Percentiles rank a stretch among this genome's conserved stretches.
These are phyloP conservation scores for Oryzias curvinotus DNA, from an alignment of 2,113 vertebrate species.

Conservation along the genomic window DNA sequence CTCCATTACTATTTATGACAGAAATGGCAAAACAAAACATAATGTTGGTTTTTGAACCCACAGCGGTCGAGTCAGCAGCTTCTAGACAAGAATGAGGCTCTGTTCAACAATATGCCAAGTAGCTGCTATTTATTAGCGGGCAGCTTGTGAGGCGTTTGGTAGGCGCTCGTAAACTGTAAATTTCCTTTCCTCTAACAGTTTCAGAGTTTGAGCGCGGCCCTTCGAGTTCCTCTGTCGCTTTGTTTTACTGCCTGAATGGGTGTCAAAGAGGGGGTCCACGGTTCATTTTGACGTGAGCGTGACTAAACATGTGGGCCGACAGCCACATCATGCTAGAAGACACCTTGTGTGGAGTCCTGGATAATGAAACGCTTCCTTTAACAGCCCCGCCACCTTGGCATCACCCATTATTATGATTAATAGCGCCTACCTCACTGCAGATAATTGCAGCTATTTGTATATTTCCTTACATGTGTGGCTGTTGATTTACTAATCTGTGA, in stretches of 20 bases:
- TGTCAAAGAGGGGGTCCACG: neutral
- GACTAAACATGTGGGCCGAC: neutral
- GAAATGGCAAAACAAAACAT: no score
- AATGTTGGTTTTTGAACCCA: no score
- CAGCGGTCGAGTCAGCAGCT: no score
- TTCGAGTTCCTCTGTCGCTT: neutral
- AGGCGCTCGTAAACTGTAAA: neutral
- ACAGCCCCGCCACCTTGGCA: slow-evolving; percentile 20
- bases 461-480: slow-evolving; percentile 47
- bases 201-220: neutral
- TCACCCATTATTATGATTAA: slow-evolving; percentile 44
- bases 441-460: slow-evolving; percentile 56
- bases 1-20: no score
- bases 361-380: slow-evolving; percentile 28
- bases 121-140: no score
- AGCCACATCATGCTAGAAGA: slow-evolving; percentile 7
- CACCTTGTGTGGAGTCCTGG: slow-evolving; percentile 15
- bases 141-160: no score
- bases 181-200: neutral
- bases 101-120: no score
- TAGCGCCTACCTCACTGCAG: slow-evolving; percentile 8
- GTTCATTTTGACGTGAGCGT: neutral
- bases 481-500: slow-evolving; percentile 49
- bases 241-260: neutral
- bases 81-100: no score